Evolutionary conservation across 2,797 vertebrate genomes (phyloP).

Genomic region (Phalanger gymnotis): DNA sequence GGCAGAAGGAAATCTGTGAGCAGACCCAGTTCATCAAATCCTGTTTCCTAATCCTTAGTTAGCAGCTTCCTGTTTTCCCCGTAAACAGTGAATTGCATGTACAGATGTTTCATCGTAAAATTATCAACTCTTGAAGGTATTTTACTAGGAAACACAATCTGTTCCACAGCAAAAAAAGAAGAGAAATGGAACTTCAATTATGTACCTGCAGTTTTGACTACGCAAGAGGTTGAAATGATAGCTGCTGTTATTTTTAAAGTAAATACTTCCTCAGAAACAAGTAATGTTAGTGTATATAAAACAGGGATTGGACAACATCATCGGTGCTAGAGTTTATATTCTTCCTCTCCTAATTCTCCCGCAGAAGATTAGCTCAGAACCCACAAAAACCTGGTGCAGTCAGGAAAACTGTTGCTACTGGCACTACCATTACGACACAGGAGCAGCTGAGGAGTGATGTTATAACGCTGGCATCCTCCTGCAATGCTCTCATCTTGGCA

Average conservation of each 20-base stretch:
- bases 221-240: slow-evolving; percentile 64
- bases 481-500: background rate
- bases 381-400: slow-evolving; percentile 31
- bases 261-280: slow-evolving; percentile 64
- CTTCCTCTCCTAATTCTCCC: slow-evolving; percentile 48
- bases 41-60: slow-evolving; percentile 57
- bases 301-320: slow-evolving; percentile 53
- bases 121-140: slow-evolving; percentile 67
- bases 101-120: slow-evolving; percentile 76
- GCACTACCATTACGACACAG: slow-evolving; percentile 50
- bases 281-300: slow-evolving; percentile 53
- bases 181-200: slow-evolving; percentile 6
- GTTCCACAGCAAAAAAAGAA: slow-evolving; percentile 54
- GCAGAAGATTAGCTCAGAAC: slow-evolving; percentile 61
- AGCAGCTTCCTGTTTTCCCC: slow-evolving; percentile 60
- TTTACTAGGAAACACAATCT: slow-evolving; percentile 73
- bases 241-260: slow-evolving; percentile 67
- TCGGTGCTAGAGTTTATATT: slow-evolving; percentile 47
- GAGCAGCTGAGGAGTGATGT: slow-evolving; percentile 29
- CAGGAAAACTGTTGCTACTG: slow-evolving; percentile 52
- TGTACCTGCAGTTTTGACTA: slow-evolving; percentile 51
- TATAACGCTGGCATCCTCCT: background rate
- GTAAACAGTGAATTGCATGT: slow-evolving; percentile 67
- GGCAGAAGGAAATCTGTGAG: slow-evolving; percentile 50
- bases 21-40: slow-evolving; percentile 67